A percentile compares a stretch with the other conserved stretches of the same genome.
These are phyloP conservation scores for Latrodectus geometricus DNA, from an alignment of 1,140 invertebrate species.

Conservation along the genomic window DNA sequence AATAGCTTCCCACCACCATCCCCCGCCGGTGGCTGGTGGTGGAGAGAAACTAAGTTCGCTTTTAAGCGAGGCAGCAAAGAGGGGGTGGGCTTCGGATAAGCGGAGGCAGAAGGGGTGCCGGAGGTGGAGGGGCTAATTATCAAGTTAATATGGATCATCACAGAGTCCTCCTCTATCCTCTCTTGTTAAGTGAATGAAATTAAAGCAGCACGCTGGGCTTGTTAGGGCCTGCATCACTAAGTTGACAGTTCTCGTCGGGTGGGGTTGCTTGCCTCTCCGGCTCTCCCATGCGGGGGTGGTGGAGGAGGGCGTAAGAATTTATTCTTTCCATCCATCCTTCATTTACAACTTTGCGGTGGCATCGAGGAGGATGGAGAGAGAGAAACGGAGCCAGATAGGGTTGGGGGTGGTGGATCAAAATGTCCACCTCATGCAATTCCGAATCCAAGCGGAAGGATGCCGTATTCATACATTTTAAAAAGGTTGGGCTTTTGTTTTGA, in stretches of 20 bases:
- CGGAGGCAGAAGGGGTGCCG: background rate
- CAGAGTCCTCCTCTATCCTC: slow-evolving; percentile 34
- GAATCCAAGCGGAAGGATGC: slow-evolving; percentile 14
- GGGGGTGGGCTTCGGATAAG: background rate
- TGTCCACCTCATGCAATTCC: slow-evolving; percentile 60
- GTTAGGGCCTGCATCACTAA: slow-evolving; percentile 56
- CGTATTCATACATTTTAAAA: slow-evolving; percentile 63
- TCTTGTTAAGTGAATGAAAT: slow-evolving; percentile 63
- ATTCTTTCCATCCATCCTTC: slow-evolving; percentile 53
- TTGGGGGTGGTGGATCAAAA: slow-evolving; percentile 32
- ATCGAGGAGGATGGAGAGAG: background rate
- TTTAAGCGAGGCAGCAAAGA: slow-evolving; percentile 53
- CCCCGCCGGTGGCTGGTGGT: background rate
- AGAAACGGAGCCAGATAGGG: background rate
- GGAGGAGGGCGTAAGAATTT: slow-evolving; percentile 40
- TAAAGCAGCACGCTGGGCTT: slow-evolving; percentile 55
- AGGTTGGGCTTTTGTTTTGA: slow-evolving; percentile 62
- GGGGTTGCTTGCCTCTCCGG: slow-evolving; percentile 27
- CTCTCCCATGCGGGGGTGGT: background rate
- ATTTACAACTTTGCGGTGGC: slow-evolving; percentile 60
- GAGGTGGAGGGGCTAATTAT: slow-evolving; percentile 56
- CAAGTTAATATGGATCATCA: slow-evolving; percentile 64
- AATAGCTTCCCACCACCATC: slow-evolving; percentile 43
- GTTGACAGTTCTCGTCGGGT: slow-evolving; percentile 42
- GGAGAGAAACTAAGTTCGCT: slow-evolving; percentile 54